Evolutionary conservation across 2,797 vertebrate species (phyloP).

Genomic region (Acanthopagrus latus): DNA sequence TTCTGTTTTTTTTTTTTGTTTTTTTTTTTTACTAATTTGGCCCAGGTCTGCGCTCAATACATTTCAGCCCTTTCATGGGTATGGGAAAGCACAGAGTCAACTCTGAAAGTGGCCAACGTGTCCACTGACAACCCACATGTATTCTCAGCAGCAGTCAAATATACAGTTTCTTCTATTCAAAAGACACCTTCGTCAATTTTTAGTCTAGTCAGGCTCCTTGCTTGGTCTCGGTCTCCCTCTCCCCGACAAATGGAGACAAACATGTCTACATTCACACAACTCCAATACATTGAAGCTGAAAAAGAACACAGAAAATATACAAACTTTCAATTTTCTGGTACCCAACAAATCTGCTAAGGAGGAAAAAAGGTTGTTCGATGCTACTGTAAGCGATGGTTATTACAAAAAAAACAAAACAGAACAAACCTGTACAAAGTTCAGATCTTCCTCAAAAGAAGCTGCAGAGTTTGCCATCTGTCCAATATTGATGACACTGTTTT

Average conservation of each 20-base stretch:
- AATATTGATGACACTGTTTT: conserved; percentile 50
- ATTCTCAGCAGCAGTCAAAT: conserved; percentile 65
- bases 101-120: conserved; percentile 34
- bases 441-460: conserved; percentile 57
- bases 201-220: conserved; percentile 18
- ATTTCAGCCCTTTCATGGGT: conserved; percentile 78
- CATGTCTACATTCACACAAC: conserved; percentile 64
- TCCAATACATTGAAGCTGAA: conserved; percentile 59
- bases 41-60: conserved; percentile 67
- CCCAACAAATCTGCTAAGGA: conserved; percentile 35
- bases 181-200: conserved; percentile 30
- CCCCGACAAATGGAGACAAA: conserved; percentile 47
- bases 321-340: conserved; percentile 39
- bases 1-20: not conserved
- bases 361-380: conserved; percentile 56
- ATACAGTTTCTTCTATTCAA: conserved; percentile 40
- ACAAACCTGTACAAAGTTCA: conserved; percentile 75
- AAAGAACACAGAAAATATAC: conserved; percentile 53
- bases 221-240: conserved; percentile 32
- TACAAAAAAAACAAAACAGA: conserved; percentile 39
- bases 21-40: conserved; percentile 47
- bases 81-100: conserved; percentile 38
- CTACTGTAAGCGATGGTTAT: conserved; percentile 69
- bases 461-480: conserved; percentile 43
- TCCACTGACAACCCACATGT: conserved; percentile 44